Conservation (phyloP, 2,113 vertebrate species). For the Struthidea cinerea region DNA sequence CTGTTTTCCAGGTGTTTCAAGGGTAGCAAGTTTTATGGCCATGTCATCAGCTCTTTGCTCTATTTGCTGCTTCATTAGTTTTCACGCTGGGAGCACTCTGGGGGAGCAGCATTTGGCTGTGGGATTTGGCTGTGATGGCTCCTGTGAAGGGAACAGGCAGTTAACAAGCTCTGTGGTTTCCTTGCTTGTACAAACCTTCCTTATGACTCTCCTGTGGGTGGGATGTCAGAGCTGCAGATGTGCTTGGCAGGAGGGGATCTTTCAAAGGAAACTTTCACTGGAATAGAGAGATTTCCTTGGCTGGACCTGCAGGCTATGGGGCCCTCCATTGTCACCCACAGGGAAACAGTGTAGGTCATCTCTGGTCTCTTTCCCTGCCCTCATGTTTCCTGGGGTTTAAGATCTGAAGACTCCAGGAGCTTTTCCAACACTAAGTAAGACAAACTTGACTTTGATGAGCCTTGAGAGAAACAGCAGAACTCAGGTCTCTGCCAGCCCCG, state of each 20-base stretch:
- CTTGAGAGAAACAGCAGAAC: not conserved
- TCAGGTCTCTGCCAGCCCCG: not conserved
- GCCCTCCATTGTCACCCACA: accelerated
- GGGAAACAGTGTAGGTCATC: not conserved
- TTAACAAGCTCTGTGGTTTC: not conserved
- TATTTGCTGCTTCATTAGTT: conserved; percentile 7
- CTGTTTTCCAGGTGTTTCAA: not conserved
- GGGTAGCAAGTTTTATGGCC: not conserved
- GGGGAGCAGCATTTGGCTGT: not conserved
- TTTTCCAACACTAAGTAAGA: not conserved
- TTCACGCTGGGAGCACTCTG: not conserved
- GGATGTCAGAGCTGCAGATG: not conserved
- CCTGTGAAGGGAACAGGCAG: not conserved
- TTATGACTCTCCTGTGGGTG: not conserved
- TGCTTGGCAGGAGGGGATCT: not conserved
- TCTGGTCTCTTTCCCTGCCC: not conserved
- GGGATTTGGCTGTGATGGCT: not conserved
- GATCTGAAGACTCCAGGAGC: not conserved
- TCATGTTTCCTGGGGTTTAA: not conserved
- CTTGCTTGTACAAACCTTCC: not conserved
- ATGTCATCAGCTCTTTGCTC: not conserved
- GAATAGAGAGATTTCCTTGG: not conserved
- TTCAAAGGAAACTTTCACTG: not conserved
- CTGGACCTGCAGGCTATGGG: not conserved
- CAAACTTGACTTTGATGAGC: not conserved